Percentiles rank a stretch among this genome's conserved stretches.
Evolutionary conservation across 2,888 invertebrate species (phyloP).

Genomic region (Heliconius ethilla): DNA sequence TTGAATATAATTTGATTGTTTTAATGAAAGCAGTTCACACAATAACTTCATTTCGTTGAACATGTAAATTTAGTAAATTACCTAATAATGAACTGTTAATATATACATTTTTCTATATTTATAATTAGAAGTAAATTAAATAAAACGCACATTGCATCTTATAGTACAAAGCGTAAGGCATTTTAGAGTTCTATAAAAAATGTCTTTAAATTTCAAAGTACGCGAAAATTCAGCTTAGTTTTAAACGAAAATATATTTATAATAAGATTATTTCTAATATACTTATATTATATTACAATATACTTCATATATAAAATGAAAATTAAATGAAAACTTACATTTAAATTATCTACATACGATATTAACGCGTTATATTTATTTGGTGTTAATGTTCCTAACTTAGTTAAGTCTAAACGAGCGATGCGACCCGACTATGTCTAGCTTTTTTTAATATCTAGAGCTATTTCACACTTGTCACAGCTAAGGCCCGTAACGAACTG

Average conservation of each 20-base stretch:
- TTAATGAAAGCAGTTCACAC: conserved; percentile 9
- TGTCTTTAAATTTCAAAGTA: conserved; percentile 26
- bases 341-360: conserved; percentile 41
- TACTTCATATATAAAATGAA: conserved; percentile 35
- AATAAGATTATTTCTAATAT: conserved; percentile 12
- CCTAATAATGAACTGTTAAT: conserved; percentile 7
- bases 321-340: conserved; percentile 39
- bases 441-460: conserved; percentile 45
- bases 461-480: conserved; percentile 43
- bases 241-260: not conserved
- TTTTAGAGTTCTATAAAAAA: conserved; percentile 36
- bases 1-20: not conserved
- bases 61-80: not conserved
- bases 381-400: conserved; percentile 76
- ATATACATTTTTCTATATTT: conserved; percentile 31
- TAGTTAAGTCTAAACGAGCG: conserved; percentile 50
- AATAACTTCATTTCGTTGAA: conserved; percentile 9
- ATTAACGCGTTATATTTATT: conserved; percentile 63
- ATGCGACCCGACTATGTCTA: conserved; percentile 53
- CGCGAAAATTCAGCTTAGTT: conserved; percentile 27
- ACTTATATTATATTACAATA: conserved; percentile 34
- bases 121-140: conserved; percentile 10
- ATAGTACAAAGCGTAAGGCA: conserved; percentile 38
- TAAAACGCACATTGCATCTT: conserved; percentile 20
- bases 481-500: conserved; percentile 13